Conservation (phyloP, 2,888 invertebrate species). For the Tenthredo scrophulariae region DNA sequence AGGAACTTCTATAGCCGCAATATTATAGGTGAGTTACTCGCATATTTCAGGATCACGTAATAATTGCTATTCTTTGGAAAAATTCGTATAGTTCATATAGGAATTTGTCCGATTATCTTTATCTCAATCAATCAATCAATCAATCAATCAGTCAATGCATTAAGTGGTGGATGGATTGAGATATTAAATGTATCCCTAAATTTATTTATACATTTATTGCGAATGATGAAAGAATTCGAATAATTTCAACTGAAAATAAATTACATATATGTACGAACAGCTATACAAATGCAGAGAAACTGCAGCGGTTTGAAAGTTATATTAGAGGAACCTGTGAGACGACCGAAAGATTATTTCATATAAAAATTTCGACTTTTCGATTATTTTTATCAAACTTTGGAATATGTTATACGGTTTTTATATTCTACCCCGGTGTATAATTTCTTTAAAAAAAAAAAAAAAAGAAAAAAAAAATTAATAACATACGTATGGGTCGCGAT, state of each 20-base stretch:
- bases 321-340: not conserved
- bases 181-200: not conserved
- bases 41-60: not conserved
- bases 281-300: not conserved
- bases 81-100: not conserved
- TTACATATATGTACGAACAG: not conserved
- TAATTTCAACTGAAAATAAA: constrained; percentile 36
- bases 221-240: not conserved
- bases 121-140: no score
- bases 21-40: not conserved
- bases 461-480: not conserved
- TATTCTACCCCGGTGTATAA: not conserved
- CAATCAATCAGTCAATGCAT: not conserved
- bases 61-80: not conserved
- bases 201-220: not conserved
- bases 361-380: not conserved
- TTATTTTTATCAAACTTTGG: not conserved
- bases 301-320: not conserved
- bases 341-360: not conserved
- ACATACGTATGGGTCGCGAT: not conserved
- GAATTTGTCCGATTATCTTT: not conserved
- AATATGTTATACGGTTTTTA: not conserved
- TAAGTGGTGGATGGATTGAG: not conserved
- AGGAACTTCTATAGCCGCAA: not conserved
- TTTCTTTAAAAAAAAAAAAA: not conserved